Percentiles rank a stretch among this genome's conserved stretches.
Evolutionary conservation across 2,797 vertebrate species (phyloP).

Genomic region (Gallinago solitaria): DNA sequence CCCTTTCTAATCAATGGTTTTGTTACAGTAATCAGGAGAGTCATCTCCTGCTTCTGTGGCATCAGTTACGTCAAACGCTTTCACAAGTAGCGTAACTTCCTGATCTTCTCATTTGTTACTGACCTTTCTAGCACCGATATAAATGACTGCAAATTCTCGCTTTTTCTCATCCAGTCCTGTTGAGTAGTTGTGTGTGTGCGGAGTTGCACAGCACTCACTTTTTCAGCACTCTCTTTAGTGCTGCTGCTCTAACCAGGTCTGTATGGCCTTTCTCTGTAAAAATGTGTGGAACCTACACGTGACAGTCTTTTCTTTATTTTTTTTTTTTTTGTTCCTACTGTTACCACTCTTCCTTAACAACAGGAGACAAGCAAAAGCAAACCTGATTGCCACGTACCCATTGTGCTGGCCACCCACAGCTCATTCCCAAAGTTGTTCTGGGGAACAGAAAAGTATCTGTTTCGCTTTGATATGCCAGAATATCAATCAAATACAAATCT

Average conservation of each 20-base stretch:
- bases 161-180: neutral
- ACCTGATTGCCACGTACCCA: neutral
- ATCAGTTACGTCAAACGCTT: neutral
- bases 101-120: neutral
- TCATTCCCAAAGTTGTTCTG: neutral
- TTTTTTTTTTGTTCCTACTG: neutral
- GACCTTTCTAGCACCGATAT: neutral
- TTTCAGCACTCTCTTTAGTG: neutral
- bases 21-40: neutral
- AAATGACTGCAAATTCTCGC: neutral
- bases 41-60: neutral
- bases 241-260: neutral
- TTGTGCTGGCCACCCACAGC: neutral
- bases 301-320: neutral
- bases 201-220: neutral
- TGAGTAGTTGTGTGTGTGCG: fast-evolving
- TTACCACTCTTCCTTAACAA: neutral
- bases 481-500: neutral
- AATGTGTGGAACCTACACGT: neutral
- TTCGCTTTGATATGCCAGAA: neutral
- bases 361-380: neutral
- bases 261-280: neutral
- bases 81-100: neutral
- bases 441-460: neutral
- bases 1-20: neutral